Conservation (phyloP, 2,113 vertebrate genomes). For the Toxotes jaculatrix region DNA sequence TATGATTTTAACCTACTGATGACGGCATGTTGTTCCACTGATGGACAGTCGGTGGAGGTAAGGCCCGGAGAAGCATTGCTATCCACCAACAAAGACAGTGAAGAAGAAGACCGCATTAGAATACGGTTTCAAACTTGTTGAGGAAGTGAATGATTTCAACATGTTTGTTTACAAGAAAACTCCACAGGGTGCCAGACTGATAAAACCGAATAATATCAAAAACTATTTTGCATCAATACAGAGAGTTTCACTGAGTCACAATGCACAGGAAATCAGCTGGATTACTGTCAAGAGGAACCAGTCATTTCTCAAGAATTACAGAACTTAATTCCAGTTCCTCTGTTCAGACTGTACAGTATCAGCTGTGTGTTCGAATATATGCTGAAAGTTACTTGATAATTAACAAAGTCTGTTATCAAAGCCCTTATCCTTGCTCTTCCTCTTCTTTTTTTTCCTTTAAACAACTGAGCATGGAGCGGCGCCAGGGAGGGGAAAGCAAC, state of each 20-base stretch:
- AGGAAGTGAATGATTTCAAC: too few species aligned
- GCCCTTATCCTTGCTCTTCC: not conserved
- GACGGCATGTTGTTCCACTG: not conserved
- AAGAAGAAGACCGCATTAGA: too few species aligned
- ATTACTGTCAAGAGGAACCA: not conserved
- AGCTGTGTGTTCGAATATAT: not conserved
- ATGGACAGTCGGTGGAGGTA: not conserved
- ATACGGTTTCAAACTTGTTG: too few species aligned
- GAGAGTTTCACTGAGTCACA: not conserved
- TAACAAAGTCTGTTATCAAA: not conserved
- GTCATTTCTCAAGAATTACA: not conserved
- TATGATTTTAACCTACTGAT: not conserved
- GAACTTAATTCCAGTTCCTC: constrained; percentile 9
- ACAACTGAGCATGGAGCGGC: not conserved
- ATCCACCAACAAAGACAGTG: not conserved
- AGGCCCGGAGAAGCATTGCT: not conserved
- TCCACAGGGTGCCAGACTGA: too few species aligned
- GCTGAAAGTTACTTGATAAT: constrained; percentile 3
- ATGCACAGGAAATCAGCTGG: constrained; percentile 7
- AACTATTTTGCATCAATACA: too few species aligned
- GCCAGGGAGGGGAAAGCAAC: not conserved
- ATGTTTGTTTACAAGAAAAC: too few species aligned
- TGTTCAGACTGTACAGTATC: not conserved
- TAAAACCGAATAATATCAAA: too few species aligned
- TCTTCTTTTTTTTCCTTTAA: constrained; percentile 2